Conservation (phyloP, 2,888 invertebrate species). For the Xestia sexstrigata region DNA sequence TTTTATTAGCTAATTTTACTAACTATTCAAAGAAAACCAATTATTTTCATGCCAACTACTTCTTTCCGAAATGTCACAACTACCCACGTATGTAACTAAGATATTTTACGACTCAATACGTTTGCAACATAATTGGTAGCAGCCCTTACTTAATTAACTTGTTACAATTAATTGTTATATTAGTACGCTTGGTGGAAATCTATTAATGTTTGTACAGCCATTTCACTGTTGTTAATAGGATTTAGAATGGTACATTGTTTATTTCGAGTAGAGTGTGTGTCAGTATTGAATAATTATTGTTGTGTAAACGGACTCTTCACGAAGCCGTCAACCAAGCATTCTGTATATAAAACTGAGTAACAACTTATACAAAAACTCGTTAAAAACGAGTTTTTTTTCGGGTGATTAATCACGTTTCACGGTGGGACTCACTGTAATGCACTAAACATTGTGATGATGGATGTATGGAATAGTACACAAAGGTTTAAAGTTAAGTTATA, state of each 20-base stretch:
- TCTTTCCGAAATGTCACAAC: slow-evolving; percentile 20
- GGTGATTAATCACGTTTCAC: too few relatives aligned
- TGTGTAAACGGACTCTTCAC: too few relatives aligned
- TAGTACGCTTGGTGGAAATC: slow-evolving; percentile 44
- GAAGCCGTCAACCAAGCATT: too few relatives aligned
- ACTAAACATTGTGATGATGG: too few relatives aligned
- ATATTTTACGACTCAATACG: slow-evolving; percentile 42
- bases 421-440: too few relatives aligned
- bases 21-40: background rate
- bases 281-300: background rate
- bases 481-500: too few relatives aligned
- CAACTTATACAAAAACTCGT: too few relatives aligned
- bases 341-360: too few relatives aligned
- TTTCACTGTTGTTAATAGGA: slow-evolving; percentile 13
- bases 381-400: too few relatives aligned
- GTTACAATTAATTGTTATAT: slow-evolving; percentile 57
- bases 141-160: slow-evolving; percentile 56
- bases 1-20: too few relatives aligned
- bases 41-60: background rate
- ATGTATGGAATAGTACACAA: too few relatives aligned
- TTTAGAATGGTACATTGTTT: slow-evolving; percentile 7
- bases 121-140: slow-evolving; percentile 43
- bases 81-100: slow-evolving; percentile 16
- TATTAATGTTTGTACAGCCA: slow-evolving; percentile 26
- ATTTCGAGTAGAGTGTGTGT: background rate